These are phyloP conservation scores for Passer domesticus DNA, from an alignment of 2,113 vertebrate genomes.

Conservation along the genomic window DNA sequence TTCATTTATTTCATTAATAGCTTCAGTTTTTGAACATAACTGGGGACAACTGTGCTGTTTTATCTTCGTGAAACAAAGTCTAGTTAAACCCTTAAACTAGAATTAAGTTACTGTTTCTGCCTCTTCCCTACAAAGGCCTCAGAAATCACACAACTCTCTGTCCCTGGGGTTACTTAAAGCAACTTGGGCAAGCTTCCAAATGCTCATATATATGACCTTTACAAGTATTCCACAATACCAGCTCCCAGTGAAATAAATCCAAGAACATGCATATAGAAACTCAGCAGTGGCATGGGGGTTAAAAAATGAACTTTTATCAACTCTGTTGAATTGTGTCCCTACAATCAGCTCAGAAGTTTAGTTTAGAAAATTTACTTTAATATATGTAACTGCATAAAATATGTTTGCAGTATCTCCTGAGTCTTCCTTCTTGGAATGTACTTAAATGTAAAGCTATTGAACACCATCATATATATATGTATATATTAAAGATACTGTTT, in stretches of 20 bases:
- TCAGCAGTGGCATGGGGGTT: not conserved
- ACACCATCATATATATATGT: not conserved
- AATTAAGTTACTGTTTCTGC: not conserved
- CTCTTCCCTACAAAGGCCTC: not conserved
- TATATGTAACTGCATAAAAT: not conserved
- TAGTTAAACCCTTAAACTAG: not conserved
- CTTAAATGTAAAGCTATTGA: not conserved
- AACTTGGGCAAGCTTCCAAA: constrained; percentile 58
- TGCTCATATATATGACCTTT: constrained; percentile 53
- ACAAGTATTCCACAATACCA: constrained; percentile 17
- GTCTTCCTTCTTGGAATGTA: not conserved
- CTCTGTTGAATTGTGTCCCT: not conserved
- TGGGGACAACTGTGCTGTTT: not conserved
- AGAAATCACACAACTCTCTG: not conserved
- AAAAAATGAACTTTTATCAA: not conserved
- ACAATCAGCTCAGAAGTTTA: not conserved
- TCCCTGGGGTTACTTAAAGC: constrained; percentile 44
- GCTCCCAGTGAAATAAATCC: constrained; percentile 34
- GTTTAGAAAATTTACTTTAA: not conserved
- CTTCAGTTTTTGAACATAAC: not conserved
- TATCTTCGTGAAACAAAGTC: not conserved
- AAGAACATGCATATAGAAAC: not conserved
- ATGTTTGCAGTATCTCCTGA: not conserved
- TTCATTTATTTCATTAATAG: not conserved
- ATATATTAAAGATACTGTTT: not conserved